Percentiles rank a stretch among this genome's conserved stretches.
phyloP scores from a whole-genome alignment of 2,888 invertebrate species.

The Nipponacmea schrenckii region DNA sequence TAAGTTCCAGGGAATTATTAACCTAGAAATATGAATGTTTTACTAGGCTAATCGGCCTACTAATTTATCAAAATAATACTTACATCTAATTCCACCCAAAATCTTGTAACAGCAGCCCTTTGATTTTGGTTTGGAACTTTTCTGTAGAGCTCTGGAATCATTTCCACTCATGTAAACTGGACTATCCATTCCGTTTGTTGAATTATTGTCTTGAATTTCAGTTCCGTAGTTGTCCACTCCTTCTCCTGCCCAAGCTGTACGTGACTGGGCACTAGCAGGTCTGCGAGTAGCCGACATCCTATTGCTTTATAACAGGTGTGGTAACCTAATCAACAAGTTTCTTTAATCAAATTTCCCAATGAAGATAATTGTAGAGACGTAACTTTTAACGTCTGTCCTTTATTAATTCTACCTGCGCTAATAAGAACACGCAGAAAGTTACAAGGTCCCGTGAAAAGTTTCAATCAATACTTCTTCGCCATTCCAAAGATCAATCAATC shows the following conservation, averaged over 20 bases:
- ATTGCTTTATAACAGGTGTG: background rate
- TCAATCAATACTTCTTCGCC: background rate
- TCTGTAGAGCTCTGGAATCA: slow-evolving; percentile 22
- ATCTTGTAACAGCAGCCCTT: slow-evolving; percentile 35
- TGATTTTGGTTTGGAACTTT: slow-evolving; percentile 36
- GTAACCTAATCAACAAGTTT: background rate
- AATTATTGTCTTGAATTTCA: slow-evolving; percentile 48
- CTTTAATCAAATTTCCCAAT: background rate
- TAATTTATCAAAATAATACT: too few relatives aligned
- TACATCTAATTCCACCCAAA: slow-evolving; percentile 15
- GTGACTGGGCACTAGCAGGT: slow-evolving; percentile 55
- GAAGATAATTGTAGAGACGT: too few relatives aligned
- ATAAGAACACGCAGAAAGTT: background rate
- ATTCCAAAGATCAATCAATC: background rate
- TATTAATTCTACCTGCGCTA: background rate
- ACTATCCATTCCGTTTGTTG: slow-evolving; percentile 41
- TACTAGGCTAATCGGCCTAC: too few relatives aligned
- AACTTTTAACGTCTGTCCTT: background rate
- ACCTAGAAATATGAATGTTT: too few relatives aligned
- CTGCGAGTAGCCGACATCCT: slow-evolving; percentile 33
- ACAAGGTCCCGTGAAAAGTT: background rate
- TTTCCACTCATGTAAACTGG: slow-evolving; percentile 43
- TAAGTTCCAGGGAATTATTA: too few relatives aligned
- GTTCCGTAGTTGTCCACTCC: slow-evolving; percentile 43
- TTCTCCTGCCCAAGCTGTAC: slow-evolving; percentile 56